These are phyloP conservation scores for Oostethus manadensis DNA, from an alignment of 2,113 vertebrate genomes.

Conservation along the genomic window DNA sequence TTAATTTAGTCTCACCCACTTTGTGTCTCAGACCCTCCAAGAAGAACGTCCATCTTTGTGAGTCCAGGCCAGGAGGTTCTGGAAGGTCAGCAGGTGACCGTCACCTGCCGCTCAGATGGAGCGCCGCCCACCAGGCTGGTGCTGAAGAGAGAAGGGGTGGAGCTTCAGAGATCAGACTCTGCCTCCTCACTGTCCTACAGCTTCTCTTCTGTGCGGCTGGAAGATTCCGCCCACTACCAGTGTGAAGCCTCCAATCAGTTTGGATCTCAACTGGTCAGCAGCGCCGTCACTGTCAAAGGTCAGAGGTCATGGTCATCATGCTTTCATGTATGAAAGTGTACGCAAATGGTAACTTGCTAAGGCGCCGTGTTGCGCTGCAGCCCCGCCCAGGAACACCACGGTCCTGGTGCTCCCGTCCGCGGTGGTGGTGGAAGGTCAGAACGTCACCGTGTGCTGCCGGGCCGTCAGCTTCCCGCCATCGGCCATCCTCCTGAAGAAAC, in stretches of 20 bases:
- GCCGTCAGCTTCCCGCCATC: slow-evolving; percentile 61
- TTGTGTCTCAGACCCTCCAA: slow-evolving; percentile 57
- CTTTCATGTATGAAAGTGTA: background rate
- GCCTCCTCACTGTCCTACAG: slow-evolving; percentile 24
- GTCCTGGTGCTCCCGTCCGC: slow-evolving; percentile 60
- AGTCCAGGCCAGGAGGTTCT: slow-evolving; percentile 57
- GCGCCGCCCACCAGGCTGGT: slow-evolving; percentile 48
- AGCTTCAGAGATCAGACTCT: slow-evolving; percentile 29
- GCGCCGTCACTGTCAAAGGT: slow-evolving; percentile 43
- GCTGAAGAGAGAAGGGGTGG: slow-evolving; percentile 55
- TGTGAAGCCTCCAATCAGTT: slow-evolving; percentile 51
- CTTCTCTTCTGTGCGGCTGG: slow-evolving; percentile 7
- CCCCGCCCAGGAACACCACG: slow-evolving; percentile 67
- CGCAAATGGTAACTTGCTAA: background rate
- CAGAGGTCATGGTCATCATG: background rate
- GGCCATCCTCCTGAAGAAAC: slow-evolving; percentile 54
- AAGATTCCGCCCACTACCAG: slow-evolving; percentile 52
- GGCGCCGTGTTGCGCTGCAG: slow-evolving; percentile 30
- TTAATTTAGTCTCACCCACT: background rate
- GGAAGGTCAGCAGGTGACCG: slow-evolving; percentile 52
- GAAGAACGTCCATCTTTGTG: slow-evolving; percentile 55
- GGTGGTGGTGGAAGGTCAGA: slow-evolving; percentile 66
- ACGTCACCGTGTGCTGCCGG: slow-evolving; percentile 64
- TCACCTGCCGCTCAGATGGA: slow-evolving; percentile 48
- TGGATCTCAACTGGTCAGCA: slow-evolving; percentile 31